phyloP scores from a whole-genome alignment of 2,797 vertebrate genomes.

The Pseudocheirus occidentalis region DNA sequence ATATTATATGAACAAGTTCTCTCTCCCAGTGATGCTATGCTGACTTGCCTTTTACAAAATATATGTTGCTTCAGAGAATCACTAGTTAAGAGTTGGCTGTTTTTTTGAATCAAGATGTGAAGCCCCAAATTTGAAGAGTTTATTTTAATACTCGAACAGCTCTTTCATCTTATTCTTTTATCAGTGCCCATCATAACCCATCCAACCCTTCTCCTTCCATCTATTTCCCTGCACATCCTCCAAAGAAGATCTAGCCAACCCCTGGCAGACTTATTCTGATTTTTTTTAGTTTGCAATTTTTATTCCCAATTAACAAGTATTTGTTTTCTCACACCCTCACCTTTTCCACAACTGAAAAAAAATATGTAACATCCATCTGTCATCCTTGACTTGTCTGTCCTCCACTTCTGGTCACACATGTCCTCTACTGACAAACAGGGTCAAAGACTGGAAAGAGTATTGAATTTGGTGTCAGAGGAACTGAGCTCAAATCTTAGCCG shows the following conservation, averaged over 20 bases:
- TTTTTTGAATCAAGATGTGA: constrained; percentile 34
- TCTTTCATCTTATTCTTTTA: background rate
- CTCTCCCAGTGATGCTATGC: background rate
- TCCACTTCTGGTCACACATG: too few relatives aligned
- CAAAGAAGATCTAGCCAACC: background rate
- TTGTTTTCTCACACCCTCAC: background rate
- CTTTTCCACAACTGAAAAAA: background rate
- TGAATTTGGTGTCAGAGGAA: background rate
- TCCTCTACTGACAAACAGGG: background rate
- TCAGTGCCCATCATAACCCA: background rate
- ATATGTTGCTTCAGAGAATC: constrained; percentile 48
- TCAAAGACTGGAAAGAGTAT: background rate
- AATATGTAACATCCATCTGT: background rate
- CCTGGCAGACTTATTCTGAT: background rate
- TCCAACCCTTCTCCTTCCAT: background rate
- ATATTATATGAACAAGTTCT: background rate
- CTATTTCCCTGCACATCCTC: background rate
- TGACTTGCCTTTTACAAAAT: constrained; percentile 36
- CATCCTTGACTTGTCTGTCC: too few relatives aligned
- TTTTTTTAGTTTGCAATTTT: background rate
- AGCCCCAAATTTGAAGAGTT: background rate
- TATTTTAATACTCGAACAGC: background rate
- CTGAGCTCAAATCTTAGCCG: background rate
- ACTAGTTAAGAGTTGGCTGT: constrained; percentile 17
- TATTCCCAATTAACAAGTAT: background rate